These are phyloP conservation scores for Hoplostethus mediterraneus DNA, from an alignment of 2,797 vertebrate genomes.

Conservation along the genomic window DNA sequence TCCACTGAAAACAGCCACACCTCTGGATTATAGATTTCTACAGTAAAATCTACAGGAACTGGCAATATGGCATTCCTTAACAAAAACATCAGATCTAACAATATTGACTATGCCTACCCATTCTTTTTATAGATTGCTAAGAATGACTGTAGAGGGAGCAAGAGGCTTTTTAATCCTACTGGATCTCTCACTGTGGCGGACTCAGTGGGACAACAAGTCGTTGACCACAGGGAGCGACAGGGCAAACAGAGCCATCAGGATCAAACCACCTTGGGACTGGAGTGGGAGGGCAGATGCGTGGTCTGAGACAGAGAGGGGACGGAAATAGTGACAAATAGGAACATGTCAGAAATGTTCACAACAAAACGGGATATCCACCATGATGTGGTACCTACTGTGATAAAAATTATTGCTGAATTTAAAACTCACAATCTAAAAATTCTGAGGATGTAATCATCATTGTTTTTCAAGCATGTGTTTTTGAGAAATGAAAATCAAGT, in stretches of 20 bases:
- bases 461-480: too few relatives aligned
- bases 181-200: not conserved
- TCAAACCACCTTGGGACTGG: conserved; percentile 31
- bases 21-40: not conserved
- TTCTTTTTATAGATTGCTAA: not conserved
- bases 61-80: not conserved
- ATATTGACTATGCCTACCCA: not conserved
- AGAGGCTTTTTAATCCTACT: conserved; percentile 18
- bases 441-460: too few relatives aligned
- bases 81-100: not conserved
- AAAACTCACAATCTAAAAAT: too few relatives aligned
- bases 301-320: conserved; percentile 31
- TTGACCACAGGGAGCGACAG: conserved; percentile 48
- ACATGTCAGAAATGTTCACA: not conserved
- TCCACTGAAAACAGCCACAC: too few relatives aligned
- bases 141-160: conserved; percentile 8
- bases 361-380: not conserved
- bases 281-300: conserved; percentile 31
- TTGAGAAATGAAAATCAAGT: too few relatives aligned
- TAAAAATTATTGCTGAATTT: not conserved
- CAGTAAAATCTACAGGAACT: not conserved
- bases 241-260: conserved; percentile 54
- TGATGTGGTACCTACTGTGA: not conserved
- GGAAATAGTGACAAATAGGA: conserved; percentile 28
- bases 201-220: conserved; percentile 47